phyloP scores from a whole-genome alignment of 2,113 vertebrate genomes.

The Dicentrarchus labrax region DNA sequence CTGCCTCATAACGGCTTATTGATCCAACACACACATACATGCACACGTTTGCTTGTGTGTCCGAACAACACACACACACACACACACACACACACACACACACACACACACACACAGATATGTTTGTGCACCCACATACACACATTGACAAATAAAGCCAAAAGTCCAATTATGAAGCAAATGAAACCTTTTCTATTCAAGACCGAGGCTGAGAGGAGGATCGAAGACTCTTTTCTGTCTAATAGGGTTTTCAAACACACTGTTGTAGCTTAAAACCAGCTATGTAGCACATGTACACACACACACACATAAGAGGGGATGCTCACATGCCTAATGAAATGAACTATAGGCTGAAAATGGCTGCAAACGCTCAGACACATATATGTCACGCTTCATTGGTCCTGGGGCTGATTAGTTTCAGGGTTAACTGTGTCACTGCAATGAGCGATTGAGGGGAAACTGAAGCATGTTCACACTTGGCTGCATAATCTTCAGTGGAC shows the following conservation, averaged over 20 bases:
- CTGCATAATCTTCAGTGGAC: conserved; percentile 24
- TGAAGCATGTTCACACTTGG: conserved; percentile 19
- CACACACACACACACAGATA: conserved; percentile 4
- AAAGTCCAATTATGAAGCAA: conserved; percentile 70
- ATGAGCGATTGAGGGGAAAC: conserved; percentile 50
- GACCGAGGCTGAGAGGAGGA: conserved; percentile 49
- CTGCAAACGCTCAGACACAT: neutral
- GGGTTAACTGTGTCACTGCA: conserved; percentile 64
- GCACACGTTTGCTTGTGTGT: neutral
- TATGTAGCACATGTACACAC: neutral
- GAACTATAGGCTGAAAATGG: conserved; percentile 3
- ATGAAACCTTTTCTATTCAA: conserved; percentile 73
- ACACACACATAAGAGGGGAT: neutral
- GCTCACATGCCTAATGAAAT: conserved; percentile 8
- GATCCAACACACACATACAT: conserved; percentile 65
- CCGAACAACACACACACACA: neutral
- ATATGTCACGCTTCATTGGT: conserved; percentile 17
- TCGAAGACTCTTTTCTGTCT: conserved; percentile 55
- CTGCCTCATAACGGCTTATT: conserved; percentile 80
- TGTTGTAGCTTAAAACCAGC: conserved; percentile 7
- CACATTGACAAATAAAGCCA: conserved; percentile 26
- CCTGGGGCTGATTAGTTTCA: conserved; percentile 51
- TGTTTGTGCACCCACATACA: neutral
- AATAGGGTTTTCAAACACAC: conserved; percentile 47
- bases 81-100: conserved; percentile 28